A percentile compares a stretch with the other conserved stretches of the same genome.
phyloP scores from a whole-genome alignment of 2,113 vertebrate species.

The Chamaea fasciata region DNA sequence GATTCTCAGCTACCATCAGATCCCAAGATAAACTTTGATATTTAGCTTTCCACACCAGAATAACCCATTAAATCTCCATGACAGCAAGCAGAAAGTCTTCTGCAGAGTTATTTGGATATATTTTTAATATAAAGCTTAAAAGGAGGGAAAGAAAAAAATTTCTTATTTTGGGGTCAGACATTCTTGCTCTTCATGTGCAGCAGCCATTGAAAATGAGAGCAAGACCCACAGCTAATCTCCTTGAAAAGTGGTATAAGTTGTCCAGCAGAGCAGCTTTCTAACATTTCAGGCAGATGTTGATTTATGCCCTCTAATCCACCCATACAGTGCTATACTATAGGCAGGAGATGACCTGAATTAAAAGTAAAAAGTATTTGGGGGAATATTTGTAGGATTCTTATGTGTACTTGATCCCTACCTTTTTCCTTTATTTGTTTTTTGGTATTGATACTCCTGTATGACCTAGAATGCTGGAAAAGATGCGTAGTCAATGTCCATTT shows the following conservation, averaged over 20 bases:
- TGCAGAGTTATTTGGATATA: not conserved
- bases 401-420: not conserved
- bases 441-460: not conserved
- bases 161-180: not conserved
- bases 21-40: not conserved
- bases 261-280: not conserved
- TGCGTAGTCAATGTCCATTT: not conserved
- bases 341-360: not conserved
- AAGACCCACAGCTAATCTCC: not conserved
- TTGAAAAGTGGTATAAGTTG: not conserved
- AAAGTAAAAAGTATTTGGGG: not conserved
- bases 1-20: not conserved
- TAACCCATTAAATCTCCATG: not conserved
- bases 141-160: not conserved
- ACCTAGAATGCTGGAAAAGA: not conserved
- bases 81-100: not conserved
- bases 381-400: not conserved
- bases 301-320: not conserved
- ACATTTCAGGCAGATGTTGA: slow-evolving; percentile 8
- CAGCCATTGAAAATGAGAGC: not conserved
- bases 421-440: not conserved
- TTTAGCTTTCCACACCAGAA: not conserved
- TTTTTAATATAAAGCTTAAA: not conserved
- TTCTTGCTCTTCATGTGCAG: not conserved
- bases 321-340: not conserved